phyloP scores from a whole-genome alignment of 2,113 vertebrate species.

The Stegastes partitus region DNA sequence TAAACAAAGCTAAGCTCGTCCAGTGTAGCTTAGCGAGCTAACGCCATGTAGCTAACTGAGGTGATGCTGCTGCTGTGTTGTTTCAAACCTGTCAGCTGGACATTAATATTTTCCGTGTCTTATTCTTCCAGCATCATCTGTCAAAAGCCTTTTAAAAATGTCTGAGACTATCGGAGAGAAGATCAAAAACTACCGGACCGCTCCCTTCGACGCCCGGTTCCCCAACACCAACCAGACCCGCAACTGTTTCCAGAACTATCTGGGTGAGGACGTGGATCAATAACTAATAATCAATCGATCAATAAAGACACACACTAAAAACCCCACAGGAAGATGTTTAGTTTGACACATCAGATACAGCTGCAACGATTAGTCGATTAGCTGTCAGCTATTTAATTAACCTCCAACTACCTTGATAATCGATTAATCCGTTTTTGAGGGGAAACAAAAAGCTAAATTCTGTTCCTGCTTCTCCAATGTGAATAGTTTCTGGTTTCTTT shows the following conservation, averaged over 20 bases:
- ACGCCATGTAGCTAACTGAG: neutral
- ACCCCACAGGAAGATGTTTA: no score
- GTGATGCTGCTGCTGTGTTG: neutral
- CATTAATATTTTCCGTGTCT: neutral
- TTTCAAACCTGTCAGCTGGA: rapidly evolving
- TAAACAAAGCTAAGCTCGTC: neutral
- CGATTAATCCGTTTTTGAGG: no score
- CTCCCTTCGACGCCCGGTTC: slow-evolving; percentile 88
- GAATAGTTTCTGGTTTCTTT: no score
- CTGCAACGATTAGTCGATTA: no score
- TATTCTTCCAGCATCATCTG: neutral
- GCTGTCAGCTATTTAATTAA: no score
- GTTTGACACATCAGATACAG: no score
- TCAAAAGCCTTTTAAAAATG: slow-evolving; percentile 63
- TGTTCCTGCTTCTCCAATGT: no score
- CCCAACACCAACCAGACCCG: slow-evolving; percentile 90
- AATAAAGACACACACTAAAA: no score
- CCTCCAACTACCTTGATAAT: no score
- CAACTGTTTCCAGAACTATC: slow-evolving; percentile 89
- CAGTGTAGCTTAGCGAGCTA: neutral
- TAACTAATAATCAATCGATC: neutral
- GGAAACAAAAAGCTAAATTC: no score
- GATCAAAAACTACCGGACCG: slow-evolving; percentile 85
- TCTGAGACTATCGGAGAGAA: slow-evolving; percentile 80
- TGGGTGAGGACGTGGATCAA: slow-evolving; percentile 76